phyloP scores from a whole-genome alignment of 1,140 invertebrate species.

The Sesamia nonagrioides region DNA sequence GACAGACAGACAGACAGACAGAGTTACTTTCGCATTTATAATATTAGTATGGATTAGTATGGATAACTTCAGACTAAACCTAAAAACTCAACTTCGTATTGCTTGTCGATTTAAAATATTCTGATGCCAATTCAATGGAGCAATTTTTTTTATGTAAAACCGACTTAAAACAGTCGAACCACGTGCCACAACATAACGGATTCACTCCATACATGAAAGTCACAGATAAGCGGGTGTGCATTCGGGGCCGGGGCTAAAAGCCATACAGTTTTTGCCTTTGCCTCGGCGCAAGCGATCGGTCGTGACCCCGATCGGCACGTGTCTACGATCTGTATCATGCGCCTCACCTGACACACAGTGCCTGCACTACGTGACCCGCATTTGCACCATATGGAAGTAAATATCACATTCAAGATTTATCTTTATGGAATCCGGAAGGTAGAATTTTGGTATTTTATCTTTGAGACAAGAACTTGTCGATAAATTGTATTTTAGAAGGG shows the following conservation, averaged over 20 bases:
- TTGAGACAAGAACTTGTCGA: background rate
- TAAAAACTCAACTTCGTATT: too few relatives aligned
- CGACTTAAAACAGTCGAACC: background rate
- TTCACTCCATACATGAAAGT: slow-evolving; percentile 17
- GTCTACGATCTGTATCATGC: slow-evolving; percentile 70
- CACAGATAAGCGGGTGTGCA: slow-evolving; percentile 30
- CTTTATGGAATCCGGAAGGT: slow-evolving; percentile 13
- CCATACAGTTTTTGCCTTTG: slow-evolving; percentile 16
- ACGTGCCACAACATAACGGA: background rate
- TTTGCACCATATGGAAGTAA: slow-evolving; percentile 45
- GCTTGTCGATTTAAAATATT: too few relatives aligned
- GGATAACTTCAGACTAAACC: too few relatives aligned
- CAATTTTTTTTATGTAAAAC: background rate
- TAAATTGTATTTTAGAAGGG: too few relatives aligned
- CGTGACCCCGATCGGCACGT: slow-evolving; percentile 58
- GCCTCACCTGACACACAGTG: slow-evolving; percentile 71
- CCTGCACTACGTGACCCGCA: slow-evolving; percentile 56
- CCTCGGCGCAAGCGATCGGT: slow-evolving; percentile 32
- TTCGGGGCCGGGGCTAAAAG: slow-evolving; percentile 19
- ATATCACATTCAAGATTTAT: slow-evolving; percentile 39
- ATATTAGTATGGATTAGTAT: too few relatives aligned
- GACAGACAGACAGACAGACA: too few relatives aligned
- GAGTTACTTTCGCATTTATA: too few relatives aligned
- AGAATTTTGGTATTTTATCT: slow-evolving; percentile 16
- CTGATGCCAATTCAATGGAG: too few relatives aligned